Evolutionary conservation across 2,888 invertebrate species (phyloP), one percentile per base, ranked within the genome.

Genomic region (Oligia fasciuncula): DNA sequence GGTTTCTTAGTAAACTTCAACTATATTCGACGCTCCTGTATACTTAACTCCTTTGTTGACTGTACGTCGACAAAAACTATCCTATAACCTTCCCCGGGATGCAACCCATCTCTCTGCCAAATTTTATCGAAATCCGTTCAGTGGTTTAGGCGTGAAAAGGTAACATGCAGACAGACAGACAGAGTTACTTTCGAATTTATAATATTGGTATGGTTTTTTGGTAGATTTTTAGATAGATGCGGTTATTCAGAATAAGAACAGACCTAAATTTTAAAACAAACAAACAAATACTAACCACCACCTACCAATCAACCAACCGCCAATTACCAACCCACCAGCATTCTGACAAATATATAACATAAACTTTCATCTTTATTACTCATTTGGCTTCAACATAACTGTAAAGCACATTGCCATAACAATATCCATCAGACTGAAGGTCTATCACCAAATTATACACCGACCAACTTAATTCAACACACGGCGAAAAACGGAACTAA

Each of bases 371-470:
- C 35, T 77, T 62, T 54, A 8, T 29, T 29, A 40, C 66, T 51
- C n/a, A 66, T 40, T 62, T 29, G 0, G 0, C 46, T n/a, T 23
- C 78, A 81, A 78, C 46, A 65, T 79, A 63, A 43, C 54, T n/a
- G 3, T 35, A n/a, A 68, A 54, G 23, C 29, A 62, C 46, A 49
- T 29, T 35, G 13, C 62, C 46, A 49, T 62, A 63, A 57, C 19
- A 43, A 57, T 57, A 84, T 67, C 40, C 62, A 29, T 54, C 63
- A 72, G 35, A 67, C 51, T 79, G 77, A 79, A 86, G 70, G 79
- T 83, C 77, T 84, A 86, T 82, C 77, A 73, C 84, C 83, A 54
- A 86, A 89, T 89, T 85, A 85, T 88, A 80, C 77, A 19, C 11
- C 0, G 2, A 35, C 81, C 62, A 81, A 43, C 14, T 9, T 72